These are phyloP conservation scores for Carpatolechia fugitivella DNA, from an alignment of 2,888 invertebrate genomes.

Conservation along the genomic window DNA sequence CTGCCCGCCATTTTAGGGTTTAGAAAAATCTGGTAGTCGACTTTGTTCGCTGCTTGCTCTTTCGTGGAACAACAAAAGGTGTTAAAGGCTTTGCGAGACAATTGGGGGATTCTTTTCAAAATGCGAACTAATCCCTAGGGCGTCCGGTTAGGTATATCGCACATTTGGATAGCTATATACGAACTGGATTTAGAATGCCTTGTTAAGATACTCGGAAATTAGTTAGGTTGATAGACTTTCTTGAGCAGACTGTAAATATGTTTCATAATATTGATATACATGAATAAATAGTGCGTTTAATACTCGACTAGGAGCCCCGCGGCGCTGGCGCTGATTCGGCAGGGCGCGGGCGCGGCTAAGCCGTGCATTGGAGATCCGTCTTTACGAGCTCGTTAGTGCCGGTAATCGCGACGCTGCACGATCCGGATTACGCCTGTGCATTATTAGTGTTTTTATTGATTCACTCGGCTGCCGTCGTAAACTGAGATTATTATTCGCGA, in stretches of 20 bases:
- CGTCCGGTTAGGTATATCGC: neutral
- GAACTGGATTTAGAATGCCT: neutral
- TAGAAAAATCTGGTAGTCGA: slow-evolving; percentile 49
- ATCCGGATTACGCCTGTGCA: slow-evolving; percentile 75
- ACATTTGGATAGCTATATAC: neutral
- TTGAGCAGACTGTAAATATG: too few relatives aligned
- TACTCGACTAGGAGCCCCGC: too few relatives aligned
- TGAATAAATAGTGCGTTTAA: too few relatives aligned
- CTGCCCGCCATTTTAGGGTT: slow-evolving; percentile 59
- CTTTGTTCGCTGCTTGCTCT: slow-evolving; percentile 16
- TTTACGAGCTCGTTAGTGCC: slow-evolving; percentile 78
- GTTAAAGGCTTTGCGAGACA: slow-evolving; percentile 10
- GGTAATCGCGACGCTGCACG: slow-evolving; percentile 76
- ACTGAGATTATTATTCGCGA: slow-evolving; percentile 79
- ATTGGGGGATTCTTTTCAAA: slow-evolving; percentile 7
- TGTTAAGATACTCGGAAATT: too few relatives aligned
- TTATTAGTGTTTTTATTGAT: slow-evolving; percentile 81
- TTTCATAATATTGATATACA: too few relatives aligned
- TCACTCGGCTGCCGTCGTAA: slow-evolving; percentile 78
- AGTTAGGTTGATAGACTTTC: too few relatives aligned
- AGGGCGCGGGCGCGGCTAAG: slow-evolving; percentile 51
- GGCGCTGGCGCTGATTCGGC: slow-evolving; percentile 46
- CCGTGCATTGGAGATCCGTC: slow-evolving; percentile 73
- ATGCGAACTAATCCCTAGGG: slow-evolving; percentile 1
- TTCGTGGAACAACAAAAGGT: slow-evolving; percentile 14